Evolutionary conservation across 2,113 vertebrate genomes (phyloP).

Genomic region (Arothron firmamentum): DNA sequence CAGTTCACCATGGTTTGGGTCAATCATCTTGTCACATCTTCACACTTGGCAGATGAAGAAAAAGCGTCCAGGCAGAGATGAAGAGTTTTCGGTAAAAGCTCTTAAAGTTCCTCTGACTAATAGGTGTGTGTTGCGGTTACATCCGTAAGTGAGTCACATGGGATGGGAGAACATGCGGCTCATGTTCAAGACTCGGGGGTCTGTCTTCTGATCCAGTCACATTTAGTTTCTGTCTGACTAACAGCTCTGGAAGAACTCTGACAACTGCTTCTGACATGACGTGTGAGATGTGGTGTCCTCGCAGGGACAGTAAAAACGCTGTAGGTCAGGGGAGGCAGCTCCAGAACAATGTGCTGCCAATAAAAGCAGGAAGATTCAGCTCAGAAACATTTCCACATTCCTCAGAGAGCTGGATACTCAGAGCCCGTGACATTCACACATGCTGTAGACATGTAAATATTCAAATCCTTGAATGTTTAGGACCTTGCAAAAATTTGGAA

Average conservation of each 20-base stretch:
- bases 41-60: not conserved
- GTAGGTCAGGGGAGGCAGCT: not conserved
- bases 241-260: not conserved
- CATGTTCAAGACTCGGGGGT: too few species aligned
- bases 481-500: not conserved
- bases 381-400: not conserved
- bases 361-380: slow-evolving; percentile 13
- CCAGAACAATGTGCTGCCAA: slow-evolving; percentile 8
- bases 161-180: too few species aligned
- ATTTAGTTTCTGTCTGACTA: too few species aligned
- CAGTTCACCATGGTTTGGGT: too few species aligned
- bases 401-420: not conserved
- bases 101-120: too few species aligned
- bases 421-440: too few species aligned
- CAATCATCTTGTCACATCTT: slow-evolving; percentile 11
- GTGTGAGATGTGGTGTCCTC: not conserved
- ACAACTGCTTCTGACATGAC: not conserved
- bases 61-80: slow-evolving; percentile 1
- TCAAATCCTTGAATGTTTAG: not conserved
- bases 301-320: not conserved
- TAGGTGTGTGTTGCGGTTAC: slow-evolving; percentile 10
- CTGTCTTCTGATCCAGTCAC: too few species aligned
- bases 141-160: not conserved
- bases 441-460: too few species aligned
- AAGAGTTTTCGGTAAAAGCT: slow-evolving; percentile 16